Evolutionary conservation across 2,797 vertebrate species (phyloP), one percentile per base, ranked within the genome.

Genomic region (Anabacerthia variegaticeps): DNA sequence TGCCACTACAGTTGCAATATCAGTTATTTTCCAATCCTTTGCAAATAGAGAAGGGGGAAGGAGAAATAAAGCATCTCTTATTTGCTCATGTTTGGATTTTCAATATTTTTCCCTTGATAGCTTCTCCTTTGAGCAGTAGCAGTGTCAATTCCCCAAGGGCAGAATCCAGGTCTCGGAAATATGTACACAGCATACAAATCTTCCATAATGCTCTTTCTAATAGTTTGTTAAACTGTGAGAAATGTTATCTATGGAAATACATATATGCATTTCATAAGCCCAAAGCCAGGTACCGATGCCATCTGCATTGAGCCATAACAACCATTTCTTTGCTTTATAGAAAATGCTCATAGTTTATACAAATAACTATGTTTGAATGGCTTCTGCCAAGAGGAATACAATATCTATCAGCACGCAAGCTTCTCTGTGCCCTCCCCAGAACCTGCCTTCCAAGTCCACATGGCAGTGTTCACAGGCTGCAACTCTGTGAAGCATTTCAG

Each of bases 61-160:
- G 69, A 62, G 46, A 93, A 93, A 95, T 90, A 96, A 95, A 96
- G 67, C 49, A 78, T 78, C 82, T 78, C 75, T 89, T 94, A 95
- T 81, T 95, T 88, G 61, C 87, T 94, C 81, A 59, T 52, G 46
- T 92, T 96, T 85, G 79, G 62, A 91, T 94, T 95, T 96, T 93
- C 87, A 94, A 73, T 96, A 69, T 81, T 91, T 94, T 95, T 68
- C 89, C 84, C 85, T 86, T 92, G 87, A 96, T 95, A 94, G 88
- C 43, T 88, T 95, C 87, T 94, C 87, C 80, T 94, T 93, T 94
- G 92, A 96, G 89, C 76, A 88, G 85, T 10, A 88, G 88, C 88
- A 94, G 41, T 91, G 66, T 91, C 90, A 92, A 75, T 91, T 91
- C 92, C 96, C 92, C 73, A 93, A n/a, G 74, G 92, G 93, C 84